Evolutionary conservation across 2,113 vertebrate genomes (phyloP), one percentile per base, ranked within the genome.

Genomic region (Meriones unguiculatus): DNA sequence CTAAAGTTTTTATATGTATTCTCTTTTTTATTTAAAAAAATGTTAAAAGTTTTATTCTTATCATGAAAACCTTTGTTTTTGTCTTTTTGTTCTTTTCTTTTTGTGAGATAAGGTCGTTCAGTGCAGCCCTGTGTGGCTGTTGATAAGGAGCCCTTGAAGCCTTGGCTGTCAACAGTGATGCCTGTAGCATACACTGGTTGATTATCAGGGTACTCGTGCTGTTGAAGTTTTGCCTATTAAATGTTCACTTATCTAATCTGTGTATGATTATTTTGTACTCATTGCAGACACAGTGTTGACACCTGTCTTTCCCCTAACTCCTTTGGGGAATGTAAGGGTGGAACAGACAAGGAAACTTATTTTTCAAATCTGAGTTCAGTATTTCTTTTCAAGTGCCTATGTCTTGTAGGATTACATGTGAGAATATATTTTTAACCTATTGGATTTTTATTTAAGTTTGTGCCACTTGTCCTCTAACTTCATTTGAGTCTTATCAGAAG

Each of bases 401-500:
- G 92, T 80, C 28, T 64, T 87, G 32, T 22, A 28, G 7, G 72
- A 6, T 93, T 46, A 41, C 73, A 14, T 46, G 8, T 89, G 24
- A 69, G 25, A 90, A 11, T 90, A 6, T 88, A 62, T 92, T 84
- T 97, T 38, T 91, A 65, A 87, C 65, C 28, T 90, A 20, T 30
- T 93, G n/a, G 25, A 77, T 73, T 93, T 97, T 93, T 86, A 67
- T 84, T 28, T 87, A 18, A 90, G 70, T 95, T 84, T 91, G 67
- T 94, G 13, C 20, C 32, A 87, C 0, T 10, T 96, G 28, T 4
- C 25, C 95, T 97, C 46, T 67, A 18, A 94, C 75, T 94, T 97
- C 15, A 95, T 96, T 64, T 59, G 85, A 81, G 35, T 87, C 95
- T 57, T 92, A 97, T 73, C 90, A 86, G 89, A 95, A 97, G 32